Evolutionary conservation across 2,888 invertebrate genomes (phyloP), one percentile per base, ranked within the genome.

Genomic region (Teleiodes luculella): DNA sequence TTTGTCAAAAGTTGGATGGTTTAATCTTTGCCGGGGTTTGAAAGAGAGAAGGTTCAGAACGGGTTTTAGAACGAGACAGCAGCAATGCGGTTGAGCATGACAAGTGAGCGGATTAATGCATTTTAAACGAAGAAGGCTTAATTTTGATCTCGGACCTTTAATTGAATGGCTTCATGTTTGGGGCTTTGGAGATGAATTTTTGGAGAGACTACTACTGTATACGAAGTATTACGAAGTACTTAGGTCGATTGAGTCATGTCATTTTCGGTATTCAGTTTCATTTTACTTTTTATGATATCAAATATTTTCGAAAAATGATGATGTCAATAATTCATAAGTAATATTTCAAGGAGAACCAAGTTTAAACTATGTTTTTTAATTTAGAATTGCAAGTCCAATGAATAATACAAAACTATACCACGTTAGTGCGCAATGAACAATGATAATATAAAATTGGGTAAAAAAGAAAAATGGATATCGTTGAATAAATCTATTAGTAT

Each of bases 81-180:
- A 60, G 62, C 62, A 71, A 61, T 73, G 80, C 80, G 78, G 76
- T 67, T 64, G 80, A 76, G 78, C 84, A 77, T 84, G 86, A 84
- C 88, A 86, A 85, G 87, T 86, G 86, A 83, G 84, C 82, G 85
- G 86, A 87, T 88, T 88, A 88, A 88, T 86, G 86, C 83, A 86
- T 86, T 87, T 88, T 86, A 86, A 89, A 87, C 82, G 85, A 81
- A 83, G 86, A 88, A 83, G 85, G 88, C 88, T 88, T 86, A 87
- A 88, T 89, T 87, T 80, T 80, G 82, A 79, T 80, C 74, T 79
- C 72, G 69, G 76, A 68, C 70, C 76, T 77, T 85, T 86, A 87
- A 87, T 88, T 85, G 83, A 83, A 80, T 76, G 74, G 66, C 65
- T 72, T 73, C 74, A 70, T 72, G 74, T 76, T 74, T 74, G 64